Evolutionary conservation across 2,888 invertebrate genomes (phyloP).

Genomic region (Drosophila acutilabella): DNA sequence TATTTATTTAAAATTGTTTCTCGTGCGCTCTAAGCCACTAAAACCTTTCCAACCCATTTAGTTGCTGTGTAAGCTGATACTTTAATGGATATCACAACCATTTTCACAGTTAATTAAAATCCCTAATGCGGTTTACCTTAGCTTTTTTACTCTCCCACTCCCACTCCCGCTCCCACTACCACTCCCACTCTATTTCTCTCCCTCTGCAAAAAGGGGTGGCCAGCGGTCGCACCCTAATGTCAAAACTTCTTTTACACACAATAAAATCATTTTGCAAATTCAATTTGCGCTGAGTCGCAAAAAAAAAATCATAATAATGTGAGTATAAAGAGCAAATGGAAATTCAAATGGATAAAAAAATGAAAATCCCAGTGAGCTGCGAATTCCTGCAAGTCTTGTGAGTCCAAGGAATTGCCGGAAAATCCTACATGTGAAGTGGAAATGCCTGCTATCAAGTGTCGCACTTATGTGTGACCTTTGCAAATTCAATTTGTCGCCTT

Average conservation of each 20-base stretch:
- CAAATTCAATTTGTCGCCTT: slow-evolving; percentile 84
- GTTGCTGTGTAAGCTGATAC: slow-evolving; percentile 75
- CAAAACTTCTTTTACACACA: slow-evolving; percentile 58
- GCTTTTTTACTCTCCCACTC: slow-evolving; percentile 12
- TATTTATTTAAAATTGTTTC: neutral
- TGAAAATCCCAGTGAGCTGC: slow-evolving; percentile 23
- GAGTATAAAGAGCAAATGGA: slow-evolving; percentile 49
- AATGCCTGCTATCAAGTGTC: slow-evolving; percentile 80
- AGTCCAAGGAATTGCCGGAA: slow-evolving; percentile 26
- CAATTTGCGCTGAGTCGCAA: slow-evolving; percentile 61
- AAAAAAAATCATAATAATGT: slow-evolving; percentile 37
- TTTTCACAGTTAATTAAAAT: slow-evolving; percentile 72
- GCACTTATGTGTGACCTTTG: slow-evolving; percentile 83
- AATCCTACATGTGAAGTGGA: slow-evolving; percentile 52
- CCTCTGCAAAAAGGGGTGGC: slow-evolving; percentile 56
- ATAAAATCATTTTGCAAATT: slow-evolving; percentile 75
- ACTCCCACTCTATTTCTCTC: no score
- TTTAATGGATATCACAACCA: slow-evolving; percentile 79
- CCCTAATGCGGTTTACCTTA: slow-evolving; percentile 71
- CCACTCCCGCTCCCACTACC: neutral
- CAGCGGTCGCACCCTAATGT: slow-evolving; percentile 33
- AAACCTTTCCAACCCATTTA: slow-evolving; percentile 57
- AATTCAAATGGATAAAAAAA: slow-evolving; percentile 56
- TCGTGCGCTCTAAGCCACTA: slow-evolving; percentile 45
- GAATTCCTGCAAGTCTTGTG: slow-evolving; percentile 59